Percentiles rank a stretch among this genome's conserved stretches.
Conservation (phyloP, 2,797 vertebrate species). For the Rhynchonycteris naso region DNA sequence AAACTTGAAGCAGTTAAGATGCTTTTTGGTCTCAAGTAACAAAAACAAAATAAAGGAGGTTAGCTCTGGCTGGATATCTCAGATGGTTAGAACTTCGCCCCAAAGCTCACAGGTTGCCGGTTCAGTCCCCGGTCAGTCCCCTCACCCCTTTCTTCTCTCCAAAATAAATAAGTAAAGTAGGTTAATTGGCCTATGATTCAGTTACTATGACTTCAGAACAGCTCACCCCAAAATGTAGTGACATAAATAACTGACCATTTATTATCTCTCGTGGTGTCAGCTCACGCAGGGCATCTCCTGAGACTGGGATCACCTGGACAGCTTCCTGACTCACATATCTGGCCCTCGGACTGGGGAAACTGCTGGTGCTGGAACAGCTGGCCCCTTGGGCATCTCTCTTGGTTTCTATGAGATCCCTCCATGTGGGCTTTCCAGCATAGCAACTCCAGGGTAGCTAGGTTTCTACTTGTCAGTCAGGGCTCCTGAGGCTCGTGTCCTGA, state of each 20-base stretch:
- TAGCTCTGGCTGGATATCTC: too few species aligned
- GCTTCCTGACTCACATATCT: neutral
- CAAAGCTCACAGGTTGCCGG: too few species aligned
- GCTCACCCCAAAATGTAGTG: neutral
- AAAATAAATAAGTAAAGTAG: neutral
- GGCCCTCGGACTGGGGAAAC: neutral
- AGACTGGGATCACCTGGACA: neutral
- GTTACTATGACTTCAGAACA: neutral
- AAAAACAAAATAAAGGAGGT: neutral
- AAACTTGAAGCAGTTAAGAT: neutral
- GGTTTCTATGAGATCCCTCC: rapidly evolving
- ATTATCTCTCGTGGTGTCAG: neutral
- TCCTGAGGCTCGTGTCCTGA: neutral
- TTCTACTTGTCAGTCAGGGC: neutral
- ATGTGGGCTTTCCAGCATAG: neutral
- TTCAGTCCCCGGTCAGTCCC: too few species aligned
- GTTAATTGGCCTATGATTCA: neutral
- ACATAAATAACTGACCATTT: neutral
- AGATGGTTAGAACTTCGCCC: too few species aligned
- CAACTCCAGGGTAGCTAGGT: neutral
- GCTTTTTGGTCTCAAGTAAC: neutral
- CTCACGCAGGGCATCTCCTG: neutral
- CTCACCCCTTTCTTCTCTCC: too few species aligned
- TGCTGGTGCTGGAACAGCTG: neutral
- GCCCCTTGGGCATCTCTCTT: neutral